Evolutionary conservation across 2,888 invertebrate genomes (phyloP).

Genomic region (Tachystola acroxantha): DNA sequence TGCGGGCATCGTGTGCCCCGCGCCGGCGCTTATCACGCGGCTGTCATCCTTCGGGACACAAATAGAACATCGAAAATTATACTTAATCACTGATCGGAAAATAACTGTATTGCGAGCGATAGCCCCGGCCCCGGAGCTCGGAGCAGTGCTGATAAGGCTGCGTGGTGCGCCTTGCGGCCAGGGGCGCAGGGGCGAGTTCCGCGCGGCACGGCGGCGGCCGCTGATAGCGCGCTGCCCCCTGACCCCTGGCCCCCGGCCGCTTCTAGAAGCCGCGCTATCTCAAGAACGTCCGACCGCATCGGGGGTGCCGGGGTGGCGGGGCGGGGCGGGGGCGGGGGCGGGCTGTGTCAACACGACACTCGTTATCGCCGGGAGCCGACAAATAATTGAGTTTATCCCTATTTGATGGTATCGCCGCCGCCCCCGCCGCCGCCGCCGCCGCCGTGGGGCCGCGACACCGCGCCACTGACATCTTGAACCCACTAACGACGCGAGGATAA

Average conservation of each 20-base stretch:
- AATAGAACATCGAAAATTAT: conserved; percentile 18
- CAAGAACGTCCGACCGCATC: conserved; percentile 29
- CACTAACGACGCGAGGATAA: no score
- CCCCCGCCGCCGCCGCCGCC: neutral
- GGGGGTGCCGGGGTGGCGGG: neutral
- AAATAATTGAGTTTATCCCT: conserved; percentile 3
- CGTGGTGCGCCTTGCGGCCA: no score
- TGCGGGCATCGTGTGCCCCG: no score
- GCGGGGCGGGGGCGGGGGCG: conserved; percentile 1
- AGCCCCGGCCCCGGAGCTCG: conserved; percentile 31
- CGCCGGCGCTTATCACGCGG: neutral
- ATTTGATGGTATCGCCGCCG: neutral
- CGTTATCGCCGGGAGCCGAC: neutral
- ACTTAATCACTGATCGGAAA: conserved; percentile 59
- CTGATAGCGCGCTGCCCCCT: conserved; percentile 30
- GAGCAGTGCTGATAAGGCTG: no score
- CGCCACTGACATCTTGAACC: no score
- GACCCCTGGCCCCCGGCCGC: conserved; percentile 16
- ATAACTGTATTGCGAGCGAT: conserved; percentile 55
- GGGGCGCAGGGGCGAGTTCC: no score
- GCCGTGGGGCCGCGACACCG: neutral
- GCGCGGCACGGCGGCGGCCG: conserved; percentile 23
- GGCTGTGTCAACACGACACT: conserved; percentile 11
- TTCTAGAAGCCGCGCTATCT: conserved; percentile 30
- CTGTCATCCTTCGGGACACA: neutral